These are phyloP conservation scores for Piscicola geometra DNA, from an alignment of 2,888 invertebrate genomes.

Conservation along the genomic window DNA sequence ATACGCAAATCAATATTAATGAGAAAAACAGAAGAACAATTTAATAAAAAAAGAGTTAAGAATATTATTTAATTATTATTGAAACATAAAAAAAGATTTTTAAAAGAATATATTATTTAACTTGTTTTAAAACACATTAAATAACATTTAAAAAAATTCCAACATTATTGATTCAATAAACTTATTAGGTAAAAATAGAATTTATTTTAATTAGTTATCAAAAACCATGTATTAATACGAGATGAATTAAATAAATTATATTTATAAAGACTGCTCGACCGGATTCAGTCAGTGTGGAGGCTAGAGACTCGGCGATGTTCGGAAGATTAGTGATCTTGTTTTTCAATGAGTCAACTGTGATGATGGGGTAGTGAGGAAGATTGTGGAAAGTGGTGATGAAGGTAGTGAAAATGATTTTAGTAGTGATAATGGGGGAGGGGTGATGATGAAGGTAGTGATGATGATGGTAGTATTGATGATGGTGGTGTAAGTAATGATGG, in stretches of 20 bases:
- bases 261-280: conserved; percentile 1
- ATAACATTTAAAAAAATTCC: conserved; percentile 5
- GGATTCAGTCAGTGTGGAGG: conserved; percentile 27
- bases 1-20: too few species aligned
- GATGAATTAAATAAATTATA: not conserved
- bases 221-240: too few species aligned
- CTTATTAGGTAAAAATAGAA: too few species aligned
- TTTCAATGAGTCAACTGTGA: conserved; percentile 22
- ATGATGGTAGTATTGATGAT: conserved; percentile 15
- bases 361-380: not conserved
- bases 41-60: too few species aligned
- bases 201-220: too few species aligned
- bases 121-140: too few species aligned
- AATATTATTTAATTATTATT: too few species aligned
- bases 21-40: too few species aligned
- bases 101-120: too few species aligned
- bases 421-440: not conserved
- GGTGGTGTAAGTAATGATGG: not conserved
- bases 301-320: conserved; percentile 25
- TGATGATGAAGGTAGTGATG: conserved; percentile 10
- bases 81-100: too few species aligned
- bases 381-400: not conserved
- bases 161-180: too few species aligned
- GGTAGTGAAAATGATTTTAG: not conserved
- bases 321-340: conserved; percentile 21